These are phyloP conservation scores for Pipistrellus nathusii DNA, from an alignment of 2,797 vertebrate species.

Conservation along the genomic window DNA sequence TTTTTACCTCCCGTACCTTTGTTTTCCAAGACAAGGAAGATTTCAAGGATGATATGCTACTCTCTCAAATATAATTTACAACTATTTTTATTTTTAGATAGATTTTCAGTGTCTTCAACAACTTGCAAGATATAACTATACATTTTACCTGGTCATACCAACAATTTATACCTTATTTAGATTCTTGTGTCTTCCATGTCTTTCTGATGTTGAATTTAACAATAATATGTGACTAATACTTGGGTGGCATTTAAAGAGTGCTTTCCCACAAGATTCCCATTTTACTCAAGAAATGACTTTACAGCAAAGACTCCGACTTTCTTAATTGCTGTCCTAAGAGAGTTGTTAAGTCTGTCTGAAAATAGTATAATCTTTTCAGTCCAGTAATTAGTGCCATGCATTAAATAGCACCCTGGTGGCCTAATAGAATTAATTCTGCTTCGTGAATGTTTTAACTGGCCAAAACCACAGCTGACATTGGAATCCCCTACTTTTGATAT, in stretches of 20 bases:
- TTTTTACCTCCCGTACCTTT: neutral
- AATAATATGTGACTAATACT: neutral
- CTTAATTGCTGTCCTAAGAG: conserved; percentile 69
- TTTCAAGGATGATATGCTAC: neutral
- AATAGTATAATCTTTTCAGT: conserved; percentile 63
- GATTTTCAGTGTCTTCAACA: neutral
- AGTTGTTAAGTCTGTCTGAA: conserved; percentile 62
- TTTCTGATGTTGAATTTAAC: neutral
- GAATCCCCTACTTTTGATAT: neutral
- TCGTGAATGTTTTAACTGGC: conserved; percentile 34
- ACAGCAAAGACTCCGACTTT: conserved; percentile 11
- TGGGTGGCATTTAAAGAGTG: neutral
- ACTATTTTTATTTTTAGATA: conserved; percentile 5
- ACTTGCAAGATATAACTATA: neutral
- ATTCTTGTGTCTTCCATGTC: neutral
- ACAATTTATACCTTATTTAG: neutral
- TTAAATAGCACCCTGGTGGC: conserved; percentile 38
- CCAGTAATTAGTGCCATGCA: conserved; percentile 19
- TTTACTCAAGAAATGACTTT: conserved; percentile 34
- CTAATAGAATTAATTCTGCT: conserved; percentile 50
- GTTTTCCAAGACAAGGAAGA: neutral
- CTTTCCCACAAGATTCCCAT: conserved; percentile 41
- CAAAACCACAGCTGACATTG: neutral
- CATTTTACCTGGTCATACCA: neutral
- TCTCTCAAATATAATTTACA: neutral